These are phyloP conservation scores for Aleadryas rufinucha DNA, from an alignment of 2,113 vertebrate genomes.

Conservation along the genomic window DNA sequence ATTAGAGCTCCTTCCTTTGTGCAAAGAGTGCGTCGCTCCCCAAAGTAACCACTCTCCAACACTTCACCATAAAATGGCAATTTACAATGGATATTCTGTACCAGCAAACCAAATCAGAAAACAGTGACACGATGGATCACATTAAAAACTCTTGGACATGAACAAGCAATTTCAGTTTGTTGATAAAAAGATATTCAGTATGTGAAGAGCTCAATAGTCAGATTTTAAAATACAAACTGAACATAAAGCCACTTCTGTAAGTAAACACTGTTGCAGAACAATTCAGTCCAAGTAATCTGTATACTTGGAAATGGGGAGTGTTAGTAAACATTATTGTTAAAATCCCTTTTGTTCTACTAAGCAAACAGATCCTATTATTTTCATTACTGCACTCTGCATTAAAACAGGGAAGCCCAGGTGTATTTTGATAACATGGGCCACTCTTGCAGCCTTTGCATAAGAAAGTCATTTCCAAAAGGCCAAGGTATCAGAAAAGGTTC, in stretches of 20 bases:
- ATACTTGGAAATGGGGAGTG: constrained; percentile 63
- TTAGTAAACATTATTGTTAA: constrained; percentile 74
- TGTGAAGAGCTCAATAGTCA: constrained; percentile 57
- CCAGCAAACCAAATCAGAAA: constrained; percentile 53
- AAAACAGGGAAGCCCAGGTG: constrained; percentile 41
- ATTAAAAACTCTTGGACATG: constrained; percentile 50
- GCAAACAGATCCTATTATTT: constrained; percentile 70
- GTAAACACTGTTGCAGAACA: constrained; percentile 73
- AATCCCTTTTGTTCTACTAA: constrained; percentile 69
- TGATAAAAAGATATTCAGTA: constrained; percentile 60
- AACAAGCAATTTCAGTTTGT: constrained; percentile 61
- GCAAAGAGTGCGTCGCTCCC: constrained; percentile 63
- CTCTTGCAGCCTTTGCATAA: constrained; percentile 19
- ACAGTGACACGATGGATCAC: constrained; percentile 60
- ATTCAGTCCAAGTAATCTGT: constrained; percentile 64
- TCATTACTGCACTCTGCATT: constrained; percentile 58
- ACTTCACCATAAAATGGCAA: constrained; percentile 58
- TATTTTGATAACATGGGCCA: constrained; percentile 29
- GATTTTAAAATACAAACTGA: constrained; percentile 69
- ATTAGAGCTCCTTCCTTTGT: constrained; percentile 86
- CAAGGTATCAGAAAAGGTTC: constrained; percentile 9
- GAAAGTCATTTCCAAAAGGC: constrained; percentile 55
- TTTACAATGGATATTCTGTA: constrained; percentile 58
- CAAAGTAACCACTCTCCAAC: constrained; percentile 58
- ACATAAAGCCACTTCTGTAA: constrained; percentile 68